These are phyloP conservation scores for Cervus canadensis DNA, from an alignment of 2,113 vertebrate species.

Conservation along the genomic window DNA sequence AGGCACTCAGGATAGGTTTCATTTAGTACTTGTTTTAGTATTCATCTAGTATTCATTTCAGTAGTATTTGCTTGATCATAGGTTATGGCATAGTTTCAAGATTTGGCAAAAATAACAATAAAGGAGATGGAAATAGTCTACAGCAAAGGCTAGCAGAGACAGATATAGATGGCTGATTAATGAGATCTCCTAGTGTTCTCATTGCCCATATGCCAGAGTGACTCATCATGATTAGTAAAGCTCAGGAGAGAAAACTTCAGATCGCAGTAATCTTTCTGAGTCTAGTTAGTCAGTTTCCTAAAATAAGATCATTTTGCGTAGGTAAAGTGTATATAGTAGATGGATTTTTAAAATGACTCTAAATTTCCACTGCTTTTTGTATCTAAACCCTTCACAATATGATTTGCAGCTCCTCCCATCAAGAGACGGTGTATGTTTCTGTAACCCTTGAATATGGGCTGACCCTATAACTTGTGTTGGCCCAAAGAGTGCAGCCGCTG, in stretches of 20 bases:
- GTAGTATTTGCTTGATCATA: not conserved
- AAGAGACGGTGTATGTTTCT: not conserved
- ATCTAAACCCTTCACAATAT: not conserved
- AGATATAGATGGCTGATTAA: conserved; percentile 18
- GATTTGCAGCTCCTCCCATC: not conserved
- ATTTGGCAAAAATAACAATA: not conserved
- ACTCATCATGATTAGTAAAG: conserved; percentile 32
- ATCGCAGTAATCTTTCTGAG: conserved; percentile 23
- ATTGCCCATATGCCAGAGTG: conserved; percentile 7
- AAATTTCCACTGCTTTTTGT: not conserved
- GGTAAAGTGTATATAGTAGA: not conserved
- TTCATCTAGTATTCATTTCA: not conserved
- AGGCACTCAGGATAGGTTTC: not conserved
- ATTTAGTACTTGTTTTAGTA: not conserved
- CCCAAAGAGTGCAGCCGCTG: not conserved
- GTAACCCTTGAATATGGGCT: not conserved
- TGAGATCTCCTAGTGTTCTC: not conserved
- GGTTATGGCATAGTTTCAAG: not conserved
- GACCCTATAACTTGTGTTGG: not conserved
- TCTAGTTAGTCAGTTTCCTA: conserved; percentile 9
- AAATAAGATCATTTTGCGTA: conserved; percentile 11
- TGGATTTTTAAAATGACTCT: not conserved
- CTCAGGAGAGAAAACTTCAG: not conserved
- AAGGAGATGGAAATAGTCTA: not conserved
- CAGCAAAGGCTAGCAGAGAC: not conserved